These are phyloP conservation scores for Promerops cafer DNA, from an alignment of 2,113 vertebrate genomes.

Conservation along the genomic window DNA sequence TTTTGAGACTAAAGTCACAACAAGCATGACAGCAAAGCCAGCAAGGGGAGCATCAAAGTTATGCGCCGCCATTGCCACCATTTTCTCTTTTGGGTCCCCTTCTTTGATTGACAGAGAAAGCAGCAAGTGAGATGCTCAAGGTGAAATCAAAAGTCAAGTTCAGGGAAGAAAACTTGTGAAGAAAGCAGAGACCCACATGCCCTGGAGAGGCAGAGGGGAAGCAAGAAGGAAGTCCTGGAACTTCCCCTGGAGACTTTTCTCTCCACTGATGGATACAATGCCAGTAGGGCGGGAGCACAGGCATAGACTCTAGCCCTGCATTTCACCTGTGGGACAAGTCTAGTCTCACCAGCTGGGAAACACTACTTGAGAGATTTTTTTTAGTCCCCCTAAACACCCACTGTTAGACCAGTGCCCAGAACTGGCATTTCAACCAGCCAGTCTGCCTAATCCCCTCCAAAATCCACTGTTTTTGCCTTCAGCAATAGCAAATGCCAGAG, in stretches of 20 bases:
- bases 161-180: background rate
- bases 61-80: background rate
- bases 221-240: background rate
- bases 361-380: background rate
- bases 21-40: background rate
- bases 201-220: background rate
- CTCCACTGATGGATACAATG: fast-evolving
- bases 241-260: background rate
- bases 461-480: conserved; percentile 35
- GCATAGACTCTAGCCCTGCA: fast-evolving
- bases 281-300: background rate
- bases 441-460: conserved; percentile 42
- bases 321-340: background rate
- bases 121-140: background rate
- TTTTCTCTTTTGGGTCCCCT: background rate
- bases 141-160: background rate
- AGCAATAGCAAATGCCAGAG: conserved; percentile 34
- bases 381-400: background rate
- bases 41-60: background rate
- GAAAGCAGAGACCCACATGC: background rate
- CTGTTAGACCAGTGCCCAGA: background rate
- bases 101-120: background rate
- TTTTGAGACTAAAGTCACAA: background rate
- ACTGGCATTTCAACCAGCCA: conserved; percentile 43
- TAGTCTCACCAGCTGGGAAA: background rate